These are phyloP conservation scores for Spheniscus mendiculus DNA, from an alignment of 2,113 vertebrate genomes.

Conservation along the genomic window DNA sequence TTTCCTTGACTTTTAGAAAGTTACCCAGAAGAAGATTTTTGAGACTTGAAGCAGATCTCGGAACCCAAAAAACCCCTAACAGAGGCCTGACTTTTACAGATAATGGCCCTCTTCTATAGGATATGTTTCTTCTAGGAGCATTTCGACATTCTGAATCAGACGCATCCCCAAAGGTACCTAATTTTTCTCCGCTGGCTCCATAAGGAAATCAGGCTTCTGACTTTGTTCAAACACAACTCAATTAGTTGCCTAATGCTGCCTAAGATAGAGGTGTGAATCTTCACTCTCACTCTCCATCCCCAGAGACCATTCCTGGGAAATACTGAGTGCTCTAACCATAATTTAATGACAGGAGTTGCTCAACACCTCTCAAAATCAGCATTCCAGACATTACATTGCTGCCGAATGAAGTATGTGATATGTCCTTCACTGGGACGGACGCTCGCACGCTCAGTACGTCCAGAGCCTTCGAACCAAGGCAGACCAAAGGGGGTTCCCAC, in stretches of 20 bases:
- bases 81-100: not conserved
- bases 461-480: not conserved
- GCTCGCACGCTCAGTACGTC: fast-evolving
- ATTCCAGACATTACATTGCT: not conserved
- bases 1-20: not conserved
- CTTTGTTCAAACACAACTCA: not conserved
- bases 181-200: not conserved
- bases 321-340: not conserved
- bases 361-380: not conserved
- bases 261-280: not conserved
- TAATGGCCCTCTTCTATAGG: not conserved
- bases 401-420: not conserved
- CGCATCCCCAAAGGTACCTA: not conserved
- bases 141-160: not conserved
- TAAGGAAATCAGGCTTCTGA: not conserved
- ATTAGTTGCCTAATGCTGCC: not conserved
- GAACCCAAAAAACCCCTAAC: not conserved
- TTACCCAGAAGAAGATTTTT: not conserved
- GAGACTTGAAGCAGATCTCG: not conserved
- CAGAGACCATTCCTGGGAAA: not conserved
- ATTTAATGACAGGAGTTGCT: not conserved
- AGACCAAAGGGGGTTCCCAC: not conserved
- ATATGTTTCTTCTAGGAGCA: not conserved
- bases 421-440: not conserved
- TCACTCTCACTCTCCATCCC: not conserved